Conservation (phyloP, 2,888 invertebrate species). For the Lochmaea crataegi region DNA sequence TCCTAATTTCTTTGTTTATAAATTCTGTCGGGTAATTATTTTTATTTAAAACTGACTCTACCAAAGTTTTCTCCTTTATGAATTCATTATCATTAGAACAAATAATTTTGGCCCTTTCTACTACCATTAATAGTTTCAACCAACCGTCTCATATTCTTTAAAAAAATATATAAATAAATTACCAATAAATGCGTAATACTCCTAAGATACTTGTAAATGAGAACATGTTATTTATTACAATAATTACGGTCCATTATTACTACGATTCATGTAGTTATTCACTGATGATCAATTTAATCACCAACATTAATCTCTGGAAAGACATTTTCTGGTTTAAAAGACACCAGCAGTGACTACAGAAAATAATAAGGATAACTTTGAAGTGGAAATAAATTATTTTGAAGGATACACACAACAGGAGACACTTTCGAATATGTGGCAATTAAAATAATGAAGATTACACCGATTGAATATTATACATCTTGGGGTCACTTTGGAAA, state of each 20-base stretch:
- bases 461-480: too few relatives aligned
- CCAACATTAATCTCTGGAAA: background rate
- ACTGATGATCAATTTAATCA: conserved; percentile 12
- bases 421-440: too few relatives aligned
- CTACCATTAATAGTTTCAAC: background rate
- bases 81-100: too few relatives aligned
- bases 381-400: background rate
- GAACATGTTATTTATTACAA: conserved; percentile 20
- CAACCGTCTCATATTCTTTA: background rate
- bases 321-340: background rate
- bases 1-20: too few relatives aligned
- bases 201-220: conserved; percentile 12
- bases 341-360: background rate
- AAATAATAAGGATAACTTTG: background rate
- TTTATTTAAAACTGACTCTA: too few relatives aligned
- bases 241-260: conserved; percentile 22
- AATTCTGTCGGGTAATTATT: too few relatives aligned
- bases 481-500: too few relatives aligned
- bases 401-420: background rate
- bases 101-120: too few relatives aligned
- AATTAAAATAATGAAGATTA: too few relatives aligned
- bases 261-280: conserved; percentile 18
- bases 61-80: too few relatives aligned
- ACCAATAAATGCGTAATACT: conserved; percentile 8
- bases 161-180: conserved; percentile 1